These are phyloP conservation scores for Cyclargus thomasi DNA, from an alignment of 1,140 invertebrate species.

Conservation along the genomic window DNA sequence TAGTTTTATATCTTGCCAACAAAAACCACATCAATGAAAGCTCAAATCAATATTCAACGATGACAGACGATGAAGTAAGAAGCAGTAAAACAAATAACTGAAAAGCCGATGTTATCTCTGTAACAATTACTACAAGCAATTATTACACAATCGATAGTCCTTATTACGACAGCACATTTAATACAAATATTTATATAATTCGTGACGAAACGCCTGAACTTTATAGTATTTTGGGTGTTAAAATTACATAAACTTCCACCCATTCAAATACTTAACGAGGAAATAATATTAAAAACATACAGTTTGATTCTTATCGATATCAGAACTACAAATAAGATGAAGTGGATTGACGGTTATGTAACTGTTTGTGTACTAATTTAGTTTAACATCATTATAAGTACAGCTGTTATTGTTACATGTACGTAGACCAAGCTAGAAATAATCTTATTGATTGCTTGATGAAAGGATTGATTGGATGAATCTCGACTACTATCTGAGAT, in stretches of 20 bases:
- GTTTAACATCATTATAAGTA: neutral
- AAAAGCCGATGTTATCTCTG: neutral
- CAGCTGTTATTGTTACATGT: neutral
- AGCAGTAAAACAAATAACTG: neutral
- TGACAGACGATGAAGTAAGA: neutral
- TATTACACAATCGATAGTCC: neutral
- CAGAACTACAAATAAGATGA: neutral
- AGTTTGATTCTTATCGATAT: neutral
- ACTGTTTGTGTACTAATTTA: neutral
- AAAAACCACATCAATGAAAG: neutral
- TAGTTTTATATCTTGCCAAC: neutral
- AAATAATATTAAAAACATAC: neutral
- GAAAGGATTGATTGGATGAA: too few species aligned
- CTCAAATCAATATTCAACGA: neutral
- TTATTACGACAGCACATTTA: neutral
- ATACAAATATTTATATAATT: slow-evolving; percentile 4
- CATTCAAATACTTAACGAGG: neutral
- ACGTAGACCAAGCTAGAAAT: neutral
- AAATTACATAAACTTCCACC: neutral
- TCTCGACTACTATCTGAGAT: too few species aligned
- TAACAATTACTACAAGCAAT: neutral
- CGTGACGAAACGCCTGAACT: neutral
- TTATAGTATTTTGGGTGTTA: neutral
- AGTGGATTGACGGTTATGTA: neutral
- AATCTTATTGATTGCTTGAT: too few species aligned